A percentile compares a stretch with the other conserved stretches of the same genome.
These are phyloP conservation scores for Acrossocheilus fasciatus DNA, from an alignment of 2,797 vertebrate genomes.

Conservation along the genomic window DNA sequence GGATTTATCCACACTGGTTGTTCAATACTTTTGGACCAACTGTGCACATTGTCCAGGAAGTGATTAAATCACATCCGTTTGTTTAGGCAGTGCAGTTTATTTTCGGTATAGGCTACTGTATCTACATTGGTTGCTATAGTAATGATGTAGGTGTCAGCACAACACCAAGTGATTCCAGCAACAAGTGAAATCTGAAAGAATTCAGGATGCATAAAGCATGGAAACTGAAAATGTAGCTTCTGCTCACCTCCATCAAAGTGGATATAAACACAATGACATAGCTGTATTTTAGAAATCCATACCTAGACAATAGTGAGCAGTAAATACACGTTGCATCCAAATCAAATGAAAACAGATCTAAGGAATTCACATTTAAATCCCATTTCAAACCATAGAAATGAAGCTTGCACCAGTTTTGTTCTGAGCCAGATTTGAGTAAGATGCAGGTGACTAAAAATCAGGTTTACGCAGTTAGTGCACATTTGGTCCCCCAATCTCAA, in stretches of 20 bases:
- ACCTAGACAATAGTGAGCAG: neutral
- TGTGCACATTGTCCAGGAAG: neutral
- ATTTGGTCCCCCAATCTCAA: neutral
- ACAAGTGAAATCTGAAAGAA: slow-evolving; percentile 28
- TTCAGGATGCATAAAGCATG: neutral
- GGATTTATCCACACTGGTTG: neutral
- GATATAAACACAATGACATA: neutral
- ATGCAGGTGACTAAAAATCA: neutral
- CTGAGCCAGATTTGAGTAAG: neutral
- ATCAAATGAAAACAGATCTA: neutral
- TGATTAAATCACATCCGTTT: neutral
- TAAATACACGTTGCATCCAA: neutral
- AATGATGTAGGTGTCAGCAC: slow-evolving; percentile 20
- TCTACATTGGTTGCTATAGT: slow-evolving; percentile 17
- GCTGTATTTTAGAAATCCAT: neutral
- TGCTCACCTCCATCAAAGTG: slow-evolving; percentile 6
- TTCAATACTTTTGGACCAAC: neutral
- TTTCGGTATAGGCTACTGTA: neutral
- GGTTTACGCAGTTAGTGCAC: no score
- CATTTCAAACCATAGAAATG: neutral
- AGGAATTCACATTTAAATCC: neutral
- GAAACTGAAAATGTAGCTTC: neutral
- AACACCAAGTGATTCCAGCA: slow-evolving; percentile 8
- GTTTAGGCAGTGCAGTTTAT: neutral
- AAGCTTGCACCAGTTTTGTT: neutral